Evolutionary conservation across 2,888 invertebrate genomes (phyloP), one percentile per base, ranked within the genome.

Genomic region (Melanostoma mellinum): DNA sequence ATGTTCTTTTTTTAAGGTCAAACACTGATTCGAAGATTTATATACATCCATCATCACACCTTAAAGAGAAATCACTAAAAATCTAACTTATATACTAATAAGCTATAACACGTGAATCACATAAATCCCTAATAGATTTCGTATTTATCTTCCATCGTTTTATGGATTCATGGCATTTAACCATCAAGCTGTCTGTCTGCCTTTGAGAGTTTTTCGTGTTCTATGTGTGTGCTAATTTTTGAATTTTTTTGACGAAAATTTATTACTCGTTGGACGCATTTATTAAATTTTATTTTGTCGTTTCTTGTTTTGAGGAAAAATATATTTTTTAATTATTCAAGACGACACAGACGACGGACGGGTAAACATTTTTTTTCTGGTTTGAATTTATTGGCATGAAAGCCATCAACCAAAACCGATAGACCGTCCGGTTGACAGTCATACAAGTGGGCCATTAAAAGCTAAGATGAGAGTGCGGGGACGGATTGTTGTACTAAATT

Each of bases 331-430:
- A 52, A 61, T 44, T 53, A 61, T 63, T 53, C 65, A 60, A 32
- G 20, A 10, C 38, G n/a, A 32, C 32, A 32, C 20, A 20, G 20
- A 50, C 20, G 44, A 10, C 10, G 44, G 48, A 71, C 42, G 10
- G 50, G 6, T n/a, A 44, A 8, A 55, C 42, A 36, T 6, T 40
- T 50, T 38, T 20, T 44, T 42, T 55, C 33, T 58, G 42, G 32
- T 8, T 40, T 46, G 50, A 68, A 79, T 80, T 80, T 75, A 80
- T 75, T 67, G 65, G 46, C 71, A 52, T 63, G 38, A 42, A 55
- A 68, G 55, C 35, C 55, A 68, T 71, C 67, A 68, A 61, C 67
- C 36, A 38, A 32, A 20, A 42, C 48, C 67, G 44, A 74, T 68
- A 53, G 67, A 48, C 60, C 46, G 48, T 60, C 44, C 38, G 71